These are phyloP conservation scores for Eretmochelys imbricata DNA, from an alignment of 2,113 vertebrate genomes.

Conservation along the genomic window DNA sequence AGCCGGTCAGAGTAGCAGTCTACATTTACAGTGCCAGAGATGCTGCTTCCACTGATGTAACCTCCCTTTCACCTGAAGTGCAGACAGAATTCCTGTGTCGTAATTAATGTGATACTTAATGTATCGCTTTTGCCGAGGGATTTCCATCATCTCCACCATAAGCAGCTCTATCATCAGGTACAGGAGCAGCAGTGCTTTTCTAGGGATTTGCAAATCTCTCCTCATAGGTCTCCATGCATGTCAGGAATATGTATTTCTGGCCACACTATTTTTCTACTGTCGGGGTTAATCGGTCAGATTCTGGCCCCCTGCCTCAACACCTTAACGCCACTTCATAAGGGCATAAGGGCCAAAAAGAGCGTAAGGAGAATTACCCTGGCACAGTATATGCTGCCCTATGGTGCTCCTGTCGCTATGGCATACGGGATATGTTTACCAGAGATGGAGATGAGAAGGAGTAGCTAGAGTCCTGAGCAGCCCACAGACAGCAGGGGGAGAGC, in stretches of 20 bases:
- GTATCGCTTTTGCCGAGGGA: conserved; percentile 10
- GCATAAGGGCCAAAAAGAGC: background rate
- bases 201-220: background rate
- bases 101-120: background rate
- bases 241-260: conserved; percentile 6
- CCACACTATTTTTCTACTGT: background rate
- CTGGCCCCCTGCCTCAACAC: background rate
- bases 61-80: conserved; percentile 16
- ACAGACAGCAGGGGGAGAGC: background rate
- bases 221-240: background rate
- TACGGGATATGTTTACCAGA: background rate
- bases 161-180: conserved; percentile 39
- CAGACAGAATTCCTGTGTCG: conserved; percentile 19
- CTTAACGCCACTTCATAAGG: background rate
- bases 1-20: conserved; percentile 20
- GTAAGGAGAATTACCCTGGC: background rate
- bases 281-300: background rate
- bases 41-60: conserved; percentile 10
- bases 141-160: background rate
- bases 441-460: background rate
- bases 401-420: background rate
- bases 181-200: background rate
- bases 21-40: conserved; percentile 28
- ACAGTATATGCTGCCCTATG: background rate
- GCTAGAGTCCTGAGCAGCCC: background rate